Evolutionary conservation across 92 coral and sea anemone species (phyloP), one percentile per base, ranked within the genome.

Genomic region (Palythoa caribaeorum): DNA sequence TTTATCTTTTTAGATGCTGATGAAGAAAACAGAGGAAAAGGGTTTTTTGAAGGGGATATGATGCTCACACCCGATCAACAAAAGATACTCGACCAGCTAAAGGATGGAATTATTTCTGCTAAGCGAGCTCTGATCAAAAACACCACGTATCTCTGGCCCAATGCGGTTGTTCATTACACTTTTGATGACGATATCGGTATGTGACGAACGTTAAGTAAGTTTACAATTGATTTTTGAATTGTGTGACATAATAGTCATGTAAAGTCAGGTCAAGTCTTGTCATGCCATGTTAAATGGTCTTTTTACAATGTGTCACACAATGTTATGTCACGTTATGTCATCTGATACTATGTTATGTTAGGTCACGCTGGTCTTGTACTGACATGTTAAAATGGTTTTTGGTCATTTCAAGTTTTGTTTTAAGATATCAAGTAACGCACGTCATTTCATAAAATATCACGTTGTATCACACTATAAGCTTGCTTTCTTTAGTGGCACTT

Each of bases 1-100:
- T 44, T 44, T 44, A 5, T 44, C 28, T n/a, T 40, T 80, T 80
- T 17, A 80, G 85, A 77, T 17, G 50, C 77, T 88, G 98, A 92
- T 8, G 98, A 97, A 70, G 98, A 95, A 70, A 97, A 97, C 55
- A 79, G 89, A 16, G 99, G 99, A 0, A 90, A 88, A 83, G 87
- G 87, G 57, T 97, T 84, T 79, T 97, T 97, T 68, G 98, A 97
- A 66, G 99, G 99, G 6, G 99, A 97, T 70, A 93, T 97, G 94
- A 93, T 97, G 1, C 84, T 94, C 16, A 76, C 94, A 12, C 93
- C 91, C 1, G 90, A 94, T 16, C 96, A 97, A 54, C 93, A 89
- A 70, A 88, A 88, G 38, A 87, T 38, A 75, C 87, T 92, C 4
- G 92, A 94, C 63, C 70, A 87, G 71, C 71, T 97, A 69, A 92